These are phyloP conservation scores for Mya arenaria DNA, from an alignment of 1,140 invertebrate genomes.

Conservation along the genomic window DNA sequence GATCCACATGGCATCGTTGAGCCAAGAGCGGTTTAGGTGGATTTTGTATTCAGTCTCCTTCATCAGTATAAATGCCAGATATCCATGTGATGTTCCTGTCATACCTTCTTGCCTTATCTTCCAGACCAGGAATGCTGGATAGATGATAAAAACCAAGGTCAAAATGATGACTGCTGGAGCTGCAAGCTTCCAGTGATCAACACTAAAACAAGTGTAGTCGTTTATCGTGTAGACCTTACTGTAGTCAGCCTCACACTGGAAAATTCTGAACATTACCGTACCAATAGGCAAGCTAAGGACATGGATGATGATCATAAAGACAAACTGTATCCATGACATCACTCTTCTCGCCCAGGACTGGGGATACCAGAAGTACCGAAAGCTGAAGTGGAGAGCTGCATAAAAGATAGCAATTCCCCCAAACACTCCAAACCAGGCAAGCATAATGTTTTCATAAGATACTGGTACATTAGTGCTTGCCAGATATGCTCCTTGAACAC, in stretches of 20 bases:
- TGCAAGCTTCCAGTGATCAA: conserved; percentile 72
- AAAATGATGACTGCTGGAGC: conserved; percentile 63
- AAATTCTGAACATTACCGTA: conserved; percentile 67
- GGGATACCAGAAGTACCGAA: conserved; percentile 62
- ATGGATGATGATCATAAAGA: conserved; percentile 68
- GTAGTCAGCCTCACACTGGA: conserved; percentile 68
- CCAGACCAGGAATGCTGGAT: conserved; percentile 73
- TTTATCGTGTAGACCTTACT: conserved; percentile 72
- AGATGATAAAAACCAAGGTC: conserved; percentile 66
- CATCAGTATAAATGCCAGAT: conserved; percentile 75
- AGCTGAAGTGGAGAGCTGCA: conserved; percentile 57
- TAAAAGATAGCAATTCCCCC: conserved; percentile 54
- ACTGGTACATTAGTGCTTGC: conserved; percentile 66
- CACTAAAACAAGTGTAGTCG: conserved; percentile 64
- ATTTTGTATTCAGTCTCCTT: conserved; percentile 79
- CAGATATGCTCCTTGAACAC: conserved; percentile 68
- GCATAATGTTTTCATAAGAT: conserved; percentile 64
- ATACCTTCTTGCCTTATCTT: conserved; percentile 71
- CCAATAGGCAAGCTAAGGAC: conserved; percentile 75
- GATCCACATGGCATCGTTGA: conserved; percentile 69
- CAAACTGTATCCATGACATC: conserved; percentile 64
- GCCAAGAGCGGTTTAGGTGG: conserved; percentile 74
- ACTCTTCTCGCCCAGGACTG: conserved; percentile 62
- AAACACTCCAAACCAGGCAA: conserved; percentile 64
- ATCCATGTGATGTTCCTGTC: conserved; percentile 65